Percentiles rank a stretch among this genome's conserved stretches.
These are phyloP conservation scores for Todiramphus chloris DNA, from an alignment of 2,113 vertebrate genomes.

Conservation along the genomic window DNA sequence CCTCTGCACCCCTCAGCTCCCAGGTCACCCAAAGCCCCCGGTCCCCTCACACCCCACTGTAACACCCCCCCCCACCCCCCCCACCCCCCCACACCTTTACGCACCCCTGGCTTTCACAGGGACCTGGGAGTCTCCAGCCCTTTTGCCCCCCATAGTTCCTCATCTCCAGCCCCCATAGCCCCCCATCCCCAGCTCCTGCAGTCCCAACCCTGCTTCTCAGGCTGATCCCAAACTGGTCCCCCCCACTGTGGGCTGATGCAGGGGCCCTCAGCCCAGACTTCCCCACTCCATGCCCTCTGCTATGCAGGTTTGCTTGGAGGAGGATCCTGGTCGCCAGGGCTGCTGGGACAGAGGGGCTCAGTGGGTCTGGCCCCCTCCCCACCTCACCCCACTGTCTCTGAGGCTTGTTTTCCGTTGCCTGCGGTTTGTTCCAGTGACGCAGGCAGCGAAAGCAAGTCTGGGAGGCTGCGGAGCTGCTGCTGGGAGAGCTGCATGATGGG, in stretches of 20 bases:
- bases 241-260: neutral
- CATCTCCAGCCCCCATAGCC: neutral
- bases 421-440: constrained; percentile 80
- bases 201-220: neutral
- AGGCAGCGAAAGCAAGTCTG: constrained; percentile 99
- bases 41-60: neutral
- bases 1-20: neutral
- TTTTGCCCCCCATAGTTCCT: neutral
- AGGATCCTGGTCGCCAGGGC: neutral
- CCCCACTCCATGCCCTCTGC: accelerated
- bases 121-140: neutral
- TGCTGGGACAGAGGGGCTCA: accelerated
- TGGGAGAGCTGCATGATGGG: neutral
- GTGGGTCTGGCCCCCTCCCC: neutral
- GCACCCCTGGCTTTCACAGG: neutral
- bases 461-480: constrained; percentile 67
- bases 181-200: neutral
- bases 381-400: constrained; percentile 39
- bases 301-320: neutral
- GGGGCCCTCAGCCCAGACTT: neutral
- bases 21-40: neutral
- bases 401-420: constrained; percentile 98
- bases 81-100: too few relatives aligned
- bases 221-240: neutral
- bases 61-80: accelerated